phyloP scores from a whole-genome alignment of 1,140 invertebrate genomes.

The Zophobas atratus region DNA sequence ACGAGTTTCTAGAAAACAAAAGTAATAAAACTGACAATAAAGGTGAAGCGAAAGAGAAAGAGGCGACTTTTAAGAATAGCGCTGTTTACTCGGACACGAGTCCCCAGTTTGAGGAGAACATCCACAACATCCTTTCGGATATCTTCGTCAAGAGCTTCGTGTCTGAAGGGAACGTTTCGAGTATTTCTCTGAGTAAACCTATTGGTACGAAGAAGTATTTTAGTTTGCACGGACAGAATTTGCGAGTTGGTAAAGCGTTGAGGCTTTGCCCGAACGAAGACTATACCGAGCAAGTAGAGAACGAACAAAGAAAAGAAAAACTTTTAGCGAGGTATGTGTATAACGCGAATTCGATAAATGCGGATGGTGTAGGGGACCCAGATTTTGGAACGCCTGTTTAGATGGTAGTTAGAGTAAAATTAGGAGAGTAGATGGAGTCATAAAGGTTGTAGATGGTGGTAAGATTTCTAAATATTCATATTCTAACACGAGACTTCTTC shows the following conservation, averaged over 20 bases:
- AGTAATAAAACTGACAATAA: conserved; percentile 19
- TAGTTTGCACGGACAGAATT: conserved; percentile 62
- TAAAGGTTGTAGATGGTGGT: conserved; percentile 26
- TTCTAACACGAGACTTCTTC: conserved; percentile 31
- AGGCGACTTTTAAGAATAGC: conserved; percentile 46
- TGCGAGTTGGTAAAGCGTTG: conserved; percentile 65
- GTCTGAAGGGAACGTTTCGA: conserved; percentile 47
- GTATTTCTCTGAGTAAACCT: conserved; percentile 55
- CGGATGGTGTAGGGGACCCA: conserved; percentile 73
- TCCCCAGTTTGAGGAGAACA: conserved; percentile 66
- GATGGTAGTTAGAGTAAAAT: conserved; percentile 24
- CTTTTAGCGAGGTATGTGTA: conserved; percentile 67
- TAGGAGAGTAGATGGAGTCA: conserved; percentile 6
- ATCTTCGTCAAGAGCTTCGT: conserved; percentile 65
- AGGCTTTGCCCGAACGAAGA: conserved; percentile 66
- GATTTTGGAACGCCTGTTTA: conserved; percentile 76
- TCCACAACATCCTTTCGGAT: conserved; percentile 66
- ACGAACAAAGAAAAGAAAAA: conserved; percentile 65
- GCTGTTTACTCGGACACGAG: conserved; percentile 61
- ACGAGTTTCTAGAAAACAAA: conserved; percentile 54
- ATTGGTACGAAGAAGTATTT: conserved; percentile 64
- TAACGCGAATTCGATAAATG: conserved; percentile 66
- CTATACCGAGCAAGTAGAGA: conserved; percentile 52
- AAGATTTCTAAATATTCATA: conserved; percentile 40
- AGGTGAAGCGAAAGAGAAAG: conserved; percentile 25